Evolutionary conservation across 2,888 invertebrate genomes (phyloP).

Genomic region (Scrobipalpa costella): DNA sequence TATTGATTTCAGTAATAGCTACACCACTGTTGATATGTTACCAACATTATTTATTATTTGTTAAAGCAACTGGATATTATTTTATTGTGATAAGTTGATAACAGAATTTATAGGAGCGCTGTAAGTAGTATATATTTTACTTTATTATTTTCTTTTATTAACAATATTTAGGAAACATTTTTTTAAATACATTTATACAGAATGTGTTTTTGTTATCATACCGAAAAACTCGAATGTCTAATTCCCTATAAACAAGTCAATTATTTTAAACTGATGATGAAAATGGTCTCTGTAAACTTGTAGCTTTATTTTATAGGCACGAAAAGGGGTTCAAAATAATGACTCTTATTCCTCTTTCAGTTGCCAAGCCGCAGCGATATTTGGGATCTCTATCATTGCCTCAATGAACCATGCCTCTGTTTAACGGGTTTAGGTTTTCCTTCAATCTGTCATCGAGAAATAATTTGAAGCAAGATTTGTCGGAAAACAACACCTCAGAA

Average conservation of each 20-base stretch:
- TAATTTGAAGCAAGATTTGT: not conserved
- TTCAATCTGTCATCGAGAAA: slow-evolving; percentile 11
- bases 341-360: not conserved
- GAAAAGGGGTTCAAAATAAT: too few species aligned
- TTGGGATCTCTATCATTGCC: too few species aligned
- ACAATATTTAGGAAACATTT: too few species aligned
- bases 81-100: slow-evolving; percentile 1
- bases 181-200: too few species aligned
- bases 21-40: slow-evolving; percentile 47
- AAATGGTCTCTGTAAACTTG: too few species aligned
- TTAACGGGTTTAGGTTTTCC: slow-evolving; percentile 5
- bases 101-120: not conserved
- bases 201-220: too few species aligned
- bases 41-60: slow-evolving; percentile 43
- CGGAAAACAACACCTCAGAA: slow-evolving; percentile 31
- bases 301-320: too few species aligned
- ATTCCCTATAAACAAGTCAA: too few species aligned
- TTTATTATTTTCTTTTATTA: not conserved
- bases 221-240: too few species aligned
- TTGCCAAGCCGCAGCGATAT: not conserved
- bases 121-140: not conserved
- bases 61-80: slow-evolving; percentile 9
- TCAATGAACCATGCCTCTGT: not conserved
- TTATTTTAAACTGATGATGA: too few species aligned
- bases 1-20: slow-evolving; percentile 61